Conservation (phyloP, 1,140 invertebrate genomes). For the Drosophila orena region DNA sequence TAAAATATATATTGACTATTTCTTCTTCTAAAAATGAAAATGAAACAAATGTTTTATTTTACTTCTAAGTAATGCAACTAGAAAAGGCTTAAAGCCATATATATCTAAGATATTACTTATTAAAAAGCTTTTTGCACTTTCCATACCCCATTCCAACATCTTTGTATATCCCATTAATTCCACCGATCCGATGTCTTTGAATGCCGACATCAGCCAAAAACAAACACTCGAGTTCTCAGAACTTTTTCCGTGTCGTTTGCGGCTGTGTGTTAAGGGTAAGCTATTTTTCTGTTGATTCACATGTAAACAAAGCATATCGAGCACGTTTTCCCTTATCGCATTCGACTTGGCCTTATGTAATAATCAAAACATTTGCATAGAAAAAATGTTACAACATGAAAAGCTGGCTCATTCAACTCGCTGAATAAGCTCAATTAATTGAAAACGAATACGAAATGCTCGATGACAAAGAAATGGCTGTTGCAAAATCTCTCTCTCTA, state of each 20-base stretch:
- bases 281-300: slow-evolving; percentile 28
- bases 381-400: slow-evolving; percentile 35
- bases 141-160: slow-evolving; percentile 1
- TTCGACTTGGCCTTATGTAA: slow-evolving; percentile 14
- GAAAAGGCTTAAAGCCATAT: too few relatives aligned
- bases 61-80: too few relatives aligned
- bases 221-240: slow-evolving; percentile 37
- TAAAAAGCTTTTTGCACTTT: neutral
- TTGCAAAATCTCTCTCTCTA: slow-evolving; percentile 18
- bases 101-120: neutral
- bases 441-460: slow-evolving; percentile 36
- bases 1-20: too few relatives aligned
- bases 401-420: slow-evolving; percentile 1
- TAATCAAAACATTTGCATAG: slow-evolving; percentile 29
- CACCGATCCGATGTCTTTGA: slow-evolving; percentile 26
- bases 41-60: too few relatives aligned
- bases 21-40: too few relatives aligned
- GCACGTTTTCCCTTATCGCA: slow-evolving; percentile 33
- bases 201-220: slow-evolving; percentile 33
- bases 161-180: neutral
- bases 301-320: slow-evolving; percentile 22
- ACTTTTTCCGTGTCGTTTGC: slow-evolving; percentile 20
- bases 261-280: slow-evolving; percentile 9
- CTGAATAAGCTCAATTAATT: slow-evolving; percentile 42
- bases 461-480: slow-evolving; percentile 30